Conservation (phyloP, 2,797 vertebrate genomes). For the Poliocrania exsul region DNA sequence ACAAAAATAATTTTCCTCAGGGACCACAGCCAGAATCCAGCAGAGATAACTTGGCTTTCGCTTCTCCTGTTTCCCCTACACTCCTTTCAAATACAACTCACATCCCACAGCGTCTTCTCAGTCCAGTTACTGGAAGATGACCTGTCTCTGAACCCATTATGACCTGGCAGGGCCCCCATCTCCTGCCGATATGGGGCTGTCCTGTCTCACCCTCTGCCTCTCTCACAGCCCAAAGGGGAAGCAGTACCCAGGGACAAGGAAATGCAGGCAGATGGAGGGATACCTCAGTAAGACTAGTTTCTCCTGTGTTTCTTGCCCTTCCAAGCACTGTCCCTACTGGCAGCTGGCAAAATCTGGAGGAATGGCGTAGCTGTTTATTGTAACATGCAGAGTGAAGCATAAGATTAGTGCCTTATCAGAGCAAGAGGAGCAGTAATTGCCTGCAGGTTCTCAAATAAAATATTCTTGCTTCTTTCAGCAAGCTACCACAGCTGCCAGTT, state of each 20-base stretch:
- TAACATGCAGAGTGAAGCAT: not conserved
- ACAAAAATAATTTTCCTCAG: not conserved
- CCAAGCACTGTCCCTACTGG: not conserved
- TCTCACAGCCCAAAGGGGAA: not conserved
- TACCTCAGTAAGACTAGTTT: not conserved
- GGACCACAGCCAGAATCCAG: not conserved
- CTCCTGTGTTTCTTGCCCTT: not conserved
- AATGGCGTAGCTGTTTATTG: not conserved
- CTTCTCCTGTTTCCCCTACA: not conserved
- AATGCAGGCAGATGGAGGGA: not conserved
- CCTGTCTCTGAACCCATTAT: not conserved
- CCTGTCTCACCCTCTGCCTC: not conserved
- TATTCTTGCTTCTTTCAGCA: not conserved
- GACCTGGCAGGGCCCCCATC: not conserved
- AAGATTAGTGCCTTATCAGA: not conserved
- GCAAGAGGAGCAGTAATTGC: not conserved
- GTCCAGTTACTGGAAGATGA: not conserved
- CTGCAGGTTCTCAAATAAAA: not conserved
- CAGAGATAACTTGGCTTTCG: not conserved
- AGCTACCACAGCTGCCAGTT: not conserved
- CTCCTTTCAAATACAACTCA: not conserved
- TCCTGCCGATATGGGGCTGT: not conserved
- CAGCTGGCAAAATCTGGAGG: not conserved
- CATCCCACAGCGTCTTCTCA: not conserved
- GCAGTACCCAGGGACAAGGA: not conserved